Conservation (phyloP, 2,888 invertebrate genomes). For the Xestoiulus laeticollis region DNA sequence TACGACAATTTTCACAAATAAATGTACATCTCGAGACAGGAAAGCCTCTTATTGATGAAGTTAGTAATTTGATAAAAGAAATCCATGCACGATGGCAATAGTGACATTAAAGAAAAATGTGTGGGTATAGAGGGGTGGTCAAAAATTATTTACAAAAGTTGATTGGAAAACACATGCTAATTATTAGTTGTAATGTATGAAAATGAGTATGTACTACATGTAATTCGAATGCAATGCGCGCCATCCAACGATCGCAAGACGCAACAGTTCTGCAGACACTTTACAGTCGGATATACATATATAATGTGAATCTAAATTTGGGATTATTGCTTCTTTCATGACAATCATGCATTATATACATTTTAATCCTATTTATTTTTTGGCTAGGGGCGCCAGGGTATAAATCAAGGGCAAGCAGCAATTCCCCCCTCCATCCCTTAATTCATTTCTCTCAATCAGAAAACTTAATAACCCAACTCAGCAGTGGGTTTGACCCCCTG, state of each 20-base stretch:
- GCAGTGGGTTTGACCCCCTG: slow-evolving; percentile 30
- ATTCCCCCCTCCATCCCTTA: neutral
- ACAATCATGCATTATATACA: neutral
- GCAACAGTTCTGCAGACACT: neutral
- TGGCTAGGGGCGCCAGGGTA: neutral
- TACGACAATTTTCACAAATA: neutral
- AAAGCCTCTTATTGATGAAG: neutral
- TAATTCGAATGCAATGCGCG: no score
- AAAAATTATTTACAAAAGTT: neutral
- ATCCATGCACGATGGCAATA: neutral
- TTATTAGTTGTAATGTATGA: neutral
- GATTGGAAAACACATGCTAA: no score
- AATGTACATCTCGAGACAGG: neutral
- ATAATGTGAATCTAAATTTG: neutral
- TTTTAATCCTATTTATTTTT: neutral
- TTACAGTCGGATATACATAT: neutral
- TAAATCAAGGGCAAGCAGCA: slow-evolving; percentile 23
- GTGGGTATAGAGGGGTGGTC: neutral
- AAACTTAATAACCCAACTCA: slow-evolving; percentile 12
- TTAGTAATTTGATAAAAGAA: neutral
- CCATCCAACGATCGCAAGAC: neutral
- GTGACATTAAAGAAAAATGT: neutral
- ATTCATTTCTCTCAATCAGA: slow-evolving; percentile 43
- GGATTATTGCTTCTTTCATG: neutral
- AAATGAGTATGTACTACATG: neutral